Evolutionary conservation across 2,888 invertebrate genomes (phyloP).

Genomic region (Ypsolopha scabrella): DNA sequence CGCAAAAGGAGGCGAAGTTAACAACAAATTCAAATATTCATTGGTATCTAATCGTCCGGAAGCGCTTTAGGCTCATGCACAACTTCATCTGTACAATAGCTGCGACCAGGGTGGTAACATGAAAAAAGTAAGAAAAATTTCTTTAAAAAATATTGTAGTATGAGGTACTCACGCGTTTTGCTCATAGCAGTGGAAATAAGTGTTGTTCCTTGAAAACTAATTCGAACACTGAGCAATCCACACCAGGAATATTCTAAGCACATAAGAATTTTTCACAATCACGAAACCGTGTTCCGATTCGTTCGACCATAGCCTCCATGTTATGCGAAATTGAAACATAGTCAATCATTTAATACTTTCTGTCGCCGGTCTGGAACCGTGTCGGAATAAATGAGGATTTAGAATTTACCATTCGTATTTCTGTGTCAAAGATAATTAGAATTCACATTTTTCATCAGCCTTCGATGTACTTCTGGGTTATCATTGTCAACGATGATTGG

Average conservation of each 20-base stretch:
- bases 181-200: slow-evolving; percentile 50
- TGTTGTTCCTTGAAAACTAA: slow-evolving; percentile 38
- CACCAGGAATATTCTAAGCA: slow-evolving; percentile 43
- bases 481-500: slow-evolving; percentile 49
- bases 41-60: slow-evolving; percentile 62
- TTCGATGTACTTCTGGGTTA: slow-evolving; percentile 44
- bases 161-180: slow-evolving; percentile 54
- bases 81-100: slow-evolving; percentile 43
- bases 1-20: slow-evolving; percentile 65
- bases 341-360: slow-evolving; percentile 67
- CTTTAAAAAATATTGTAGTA: neutral
- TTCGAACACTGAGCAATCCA: slow-evolving; percentile 48
- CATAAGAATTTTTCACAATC: slow-evolving; percentile 65
- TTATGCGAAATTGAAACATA: slow-evolving; percentile 68
- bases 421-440: slow-evolving; percentile 69
- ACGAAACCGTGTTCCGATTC: slow-evolving; percentile 64
- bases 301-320: slow-evolving; percentile 63
- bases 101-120: slow-evolving; percentile 47
- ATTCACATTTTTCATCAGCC: slow-evolving; percentile 63
- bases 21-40: slow-evolving; percentile 66
- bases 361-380: slow-evolving; percentile 34
- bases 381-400: slow-evolving; percentile 67
- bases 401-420: slow-evolving; percentile 60
- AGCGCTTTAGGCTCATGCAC: slow-evolving; percentile 57
- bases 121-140: neutral